A percentile compares a stretch with the other conserved stretches of the same genome.
phyloP scores from a whole-genome alignment of 2,113 vertebrate species.

The Muntiacus muntjak region DNA sequence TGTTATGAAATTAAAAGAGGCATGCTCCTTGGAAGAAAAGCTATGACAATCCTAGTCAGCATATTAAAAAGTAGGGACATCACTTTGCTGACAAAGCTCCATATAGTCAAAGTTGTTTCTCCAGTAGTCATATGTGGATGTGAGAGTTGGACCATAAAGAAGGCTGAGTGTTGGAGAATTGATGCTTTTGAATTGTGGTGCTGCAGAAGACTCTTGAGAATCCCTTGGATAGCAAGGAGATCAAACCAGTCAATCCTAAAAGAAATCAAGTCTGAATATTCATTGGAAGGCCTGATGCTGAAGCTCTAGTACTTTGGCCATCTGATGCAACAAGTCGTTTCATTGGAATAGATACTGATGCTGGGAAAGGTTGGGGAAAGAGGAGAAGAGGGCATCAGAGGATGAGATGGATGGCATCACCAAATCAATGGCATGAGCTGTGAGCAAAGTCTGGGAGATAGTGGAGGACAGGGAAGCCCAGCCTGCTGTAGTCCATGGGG shows the following conservation, averaged over 20 bases:
- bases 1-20: background rate
- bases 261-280: background rate
- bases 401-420: background rate
- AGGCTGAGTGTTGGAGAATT: background rate
- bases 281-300: background rate
- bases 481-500: background rate
- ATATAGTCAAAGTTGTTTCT: background rate
- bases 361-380: background rate
- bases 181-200: background rate
- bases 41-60: background rate
- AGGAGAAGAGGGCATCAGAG: background rate
- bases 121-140: background rate
- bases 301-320: background rate
- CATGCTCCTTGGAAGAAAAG: background rate
- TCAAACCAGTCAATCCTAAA: background rate
- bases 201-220: background rate
- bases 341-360: background rate
- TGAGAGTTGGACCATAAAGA: background rate
- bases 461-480: background rate
- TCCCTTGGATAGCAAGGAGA: background rate
- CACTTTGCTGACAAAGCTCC: background rate
- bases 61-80: background rate
- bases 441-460: background rate
- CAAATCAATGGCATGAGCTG: background rate
- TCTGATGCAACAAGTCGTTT: background rate